phyloP scores from a whole-genome alignment of 2,113 vertebrate species.

The Antechinus stuartii region DNA sequence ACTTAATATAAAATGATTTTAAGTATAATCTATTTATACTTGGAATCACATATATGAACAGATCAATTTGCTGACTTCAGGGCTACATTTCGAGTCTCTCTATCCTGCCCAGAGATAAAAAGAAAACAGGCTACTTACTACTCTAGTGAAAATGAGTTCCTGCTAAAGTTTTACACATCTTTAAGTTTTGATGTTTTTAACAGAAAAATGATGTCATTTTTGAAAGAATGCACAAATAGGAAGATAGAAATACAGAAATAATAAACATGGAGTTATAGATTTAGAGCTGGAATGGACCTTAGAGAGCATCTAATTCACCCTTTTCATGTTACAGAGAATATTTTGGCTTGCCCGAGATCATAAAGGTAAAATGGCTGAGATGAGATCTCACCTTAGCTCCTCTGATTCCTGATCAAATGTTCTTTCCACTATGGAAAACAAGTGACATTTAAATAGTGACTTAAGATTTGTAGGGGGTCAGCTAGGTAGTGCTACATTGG shows the following conservation, averaged over 20 bases:
- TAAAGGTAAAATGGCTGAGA: not conserved
- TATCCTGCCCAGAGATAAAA: conserved; percentile 20
- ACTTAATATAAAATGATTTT: not conserved
- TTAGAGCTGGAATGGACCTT: not conserved
- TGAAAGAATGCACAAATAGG: not conserved
- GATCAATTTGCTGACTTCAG: not conserved
- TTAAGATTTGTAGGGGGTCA: not conserved
- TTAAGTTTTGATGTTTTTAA: not conserved
- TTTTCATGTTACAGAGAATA: not conserved
- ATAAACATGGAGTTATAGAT: not conserved
- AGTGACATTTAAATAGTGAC: not conserved
- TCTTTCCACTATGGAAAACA: not conserved
- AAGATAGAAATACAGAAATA: not conserved
- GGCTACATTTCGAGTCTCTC: not conserved
- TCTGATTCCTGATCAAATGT: not conserved
- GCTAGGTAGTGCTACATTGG: not conserved
- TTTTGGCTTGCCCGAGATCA: not conserved
- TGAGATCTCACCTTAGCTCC: not conserved
- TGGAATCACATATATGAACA: not conserved
- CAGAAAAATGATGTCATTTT: not conserved
- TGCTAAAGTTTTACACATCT: not conserved
- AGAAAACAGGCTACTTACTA: not conserved
- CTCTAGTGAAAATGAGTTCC: not conserved
- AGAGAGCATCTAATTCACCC: not conserved
- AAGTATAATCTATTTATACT: not conserved